Evolutionary conservation across 2,888 invertebrate genomes (phyloP), one percentile per base, ranked within the genome.

Genomic region (Hydropsyche betteni): DNA sequence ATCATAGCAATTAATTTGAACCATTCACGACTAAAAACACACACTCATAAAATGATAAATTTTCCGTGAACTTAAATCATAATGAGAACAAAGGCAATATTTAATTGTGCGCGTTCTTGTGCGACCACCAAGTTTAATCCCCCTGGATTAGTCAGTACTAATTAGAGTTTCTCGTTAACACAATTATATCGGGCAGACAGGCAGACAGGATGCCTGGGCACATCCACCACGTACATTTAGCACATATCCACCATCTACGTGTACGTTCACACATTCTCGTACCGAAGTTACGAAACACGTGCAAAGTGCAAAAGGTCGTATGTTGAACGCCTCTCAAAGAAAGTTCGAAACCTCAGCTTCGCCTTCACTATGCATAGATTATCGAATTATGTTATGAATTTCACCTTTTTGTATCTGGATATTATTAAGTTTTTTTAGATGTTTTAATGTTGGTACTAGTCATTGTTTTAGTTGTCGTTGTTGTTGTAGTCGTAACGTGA

Each of bases 81-180:
- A 44, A 44, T 44, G 10, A 44, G 10, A 10, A 6, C 10, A 44
- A 44, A 44, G 44, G 10, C 44, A 44, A 8, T 10, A 44, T 44
- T 44, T 44, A 44, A 44, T 44, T 44, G 44, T 44, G 10, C 6
- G 44, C 44, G 44, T 4, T 44, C 44, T 44, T 44, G 24, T 24
- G 58, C 24, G 14, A 24, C 16, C 14, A 1, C 14, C 8, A 36
- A 64, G 64, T 64, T 64, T 24, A n/a, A 36, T 33, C n/a, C 68
- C 69, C 14, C 75, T 77, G 77, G 34, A 24, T 44, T 36, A 74
- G 75, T 75, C 58, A 69, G 70, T 52, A 68, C 68, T 75, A 74
- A 77, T 74, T 77, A 74, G 71, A 75, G 75, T 77, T 77, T 68
- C 72, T 72, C 53, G 74, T 74, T 77, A 77, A 77, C 77, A 74